Conservation (phyloP, 2,888 invertebrate genomes). For the Callyntrura sp. region DNA sequence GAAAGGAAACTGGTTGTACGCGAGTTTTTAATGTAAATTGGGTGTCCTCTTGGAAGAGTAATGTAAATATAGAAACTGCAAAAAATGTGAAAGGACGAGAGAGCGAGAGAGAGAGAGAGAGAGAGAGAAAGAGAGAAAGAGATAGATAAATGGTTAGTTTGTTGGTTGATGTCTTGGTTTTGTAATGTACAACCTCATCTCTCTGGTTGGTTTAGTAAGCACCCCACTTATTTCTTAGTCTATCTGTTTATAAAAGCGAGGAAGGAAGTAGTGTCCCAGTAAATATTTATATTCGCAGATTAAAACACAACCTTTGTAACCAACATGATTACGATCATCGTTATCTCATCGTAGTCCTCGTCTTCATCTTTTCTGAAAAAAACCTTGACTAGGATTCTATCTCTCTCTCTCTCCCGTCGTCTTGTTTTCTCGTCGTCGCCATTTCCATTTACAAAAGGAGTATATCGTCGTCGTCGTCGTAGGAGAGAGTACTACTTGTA, state of each 20-base stretch:
- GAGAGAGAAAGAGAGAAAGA: neutral
- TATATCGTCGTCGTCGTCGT: neutral
- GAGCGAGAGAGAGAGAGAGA: neutral
- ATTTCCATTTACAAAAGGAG: constrained; percentile 1
- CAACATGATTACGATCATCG: constrained; percentile 47
- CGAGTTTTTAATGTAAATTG: constrained; percentile 1
- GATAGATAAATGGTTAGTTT: neutral
- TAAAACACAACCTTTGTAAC: constrained; percentile 70
- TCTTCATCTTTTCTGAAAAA: neutral
- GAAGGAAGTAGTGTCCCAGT: constrained; percentile 45
- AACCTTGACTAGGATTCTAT: constrained; percentile 5
- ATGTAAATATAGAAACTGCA: constrained; percentile 1
- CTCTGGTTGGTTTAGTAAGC: neutral
- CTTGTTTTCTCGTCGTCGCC: neutral
- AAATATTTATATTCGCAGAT: constrained; percentile 75
- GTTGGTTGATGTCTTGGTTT: constrained; percentile 22
- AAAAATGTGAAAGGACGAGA: too few species aligned
- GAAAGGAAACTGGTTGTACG: neutral
- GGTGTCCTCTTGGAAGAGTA: neutral
- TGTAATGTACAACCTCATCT: neutral
- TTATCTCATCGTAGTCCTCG: neutral
- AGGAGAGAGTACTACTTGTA: too few species aligned
- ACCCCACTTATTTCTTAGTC: neutral
- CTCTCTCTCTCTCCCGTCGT: neutral
- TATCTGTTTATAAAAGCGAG: constrained; percentile 37